Conservation (phyloP, 2,888 invertebrate species). For the Nebria brevicollis region DNA sequence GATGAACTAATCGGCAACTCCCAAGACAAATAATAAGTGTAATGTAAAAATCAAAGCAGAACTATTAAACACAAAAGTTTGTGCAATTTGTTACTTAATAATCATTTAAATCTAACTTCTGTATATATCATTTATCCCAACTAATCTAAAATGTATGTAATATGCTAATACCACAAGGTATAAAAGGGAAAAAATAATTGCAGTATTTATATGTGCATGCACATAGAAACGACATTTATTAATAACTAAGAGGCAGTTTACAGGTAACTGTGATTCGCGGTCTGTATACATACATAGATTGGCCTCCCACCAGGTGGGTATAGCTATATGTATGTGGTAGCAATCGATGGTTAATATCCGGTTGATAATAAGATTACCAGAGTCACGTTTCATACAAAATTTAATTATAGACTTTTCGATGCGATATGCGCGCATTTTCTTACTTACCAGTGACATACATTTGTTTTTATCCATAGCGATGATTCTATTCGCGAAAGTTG, state of each 20-base stretch:
- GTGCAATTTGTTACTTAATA: neutral
- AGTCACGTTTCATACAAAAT: slow-evolving; percentile 47
- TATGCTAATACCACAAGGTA: slow-evolving; percentile 30
- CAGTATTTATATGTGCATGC: slow-evolving; percentile 40
- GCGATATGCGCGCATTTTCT: neutral
- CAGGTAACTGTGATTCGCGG: slow-evolving; percentile 50
- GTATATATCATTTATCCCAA: slow-evolving; percentile 32
- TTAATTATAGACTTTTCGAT: slow-evolving; percentile 39
- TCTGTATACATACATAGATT: slow-evolving; percentile 21
- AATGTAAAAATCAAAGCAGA: neutral
- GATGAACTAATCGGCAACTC: too few relatives aligned
- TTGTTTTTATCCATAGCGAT: neutral
- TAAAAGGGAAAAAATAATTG: slow-evolving; percentile 21
- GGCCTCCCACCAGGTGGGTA: slow-evolving; percentile 37
- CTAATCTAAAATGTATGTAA: slow-evolving; percentile 44
- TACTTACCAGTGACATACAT: slow-evolving; percentile 17
- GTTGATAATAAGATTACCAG: slow-evolving; percentile 45
- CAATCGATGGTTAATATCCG: slow-evolving; percentile 45
- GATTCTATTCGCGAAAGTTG: slow-evolving; percentile 35
- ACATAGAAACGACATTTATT: slow-evolving; percentile 39
- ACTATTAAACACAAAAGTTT: neutral
- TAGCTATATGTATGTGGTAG: slow-evolving; percentile 15
- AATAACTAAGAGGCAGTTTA: slow-evolving; percentile 35
- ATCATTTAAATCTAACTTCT: slow-evolving; percentile 4
- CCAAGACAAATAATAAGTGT: too few relatives aligned